These are phyloP conservation scores for Tanypteryx hageni DNA, from an alignment of 2,888 invertebrate species.

Conservation along the genomic window DNA sequence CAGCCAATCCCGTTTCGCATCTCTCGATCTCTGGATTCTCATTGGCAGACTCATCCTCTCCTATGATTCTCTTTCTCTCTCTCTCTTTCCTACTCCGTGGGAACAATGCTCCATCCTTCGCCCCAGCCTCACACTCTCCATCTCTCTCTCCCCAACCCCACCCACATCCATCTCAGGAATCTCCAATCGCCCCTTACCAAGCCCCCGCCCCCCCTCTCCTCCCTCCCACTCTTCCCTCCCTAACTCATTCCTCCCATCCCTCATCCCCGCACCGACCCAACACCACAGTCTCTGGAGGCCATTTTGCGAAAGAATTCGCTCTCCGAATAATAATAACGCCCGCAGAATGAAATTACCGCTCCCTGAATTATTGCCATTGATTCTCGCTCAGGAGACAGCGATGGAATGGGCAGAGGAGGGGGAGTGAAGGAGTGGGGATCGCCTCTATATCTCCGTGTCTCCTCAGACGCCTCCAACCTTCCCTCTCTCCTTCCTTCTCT, in stretches of 20 bases:
- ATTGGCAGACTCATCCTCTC: neutral
- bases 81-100: slow-evolving; percentile 65
- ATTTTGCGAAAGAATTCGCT: slow-evolving; percentile 35
- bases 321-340: slow-evolving; percentile 15
- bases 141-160: slow-evolving; percentile 66
- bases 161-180: neutral
- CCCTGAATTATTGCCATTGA: slow-evolving; percentile 32
- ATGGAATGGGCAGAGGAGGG: neutral
- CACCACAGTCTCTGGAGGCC: slow-evolving; percentile 1
- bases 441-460: no score
- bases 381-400: neutral
- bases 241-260: neutral
- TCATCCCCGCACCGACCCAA: neutral
- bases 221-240: neutral
- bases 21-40: neutral
- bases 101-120: neutral
- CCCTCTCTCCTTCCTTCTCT: no score
- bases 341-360: slow-evolving; percentile 21
- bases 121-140: slow-evolving; percentile 67
- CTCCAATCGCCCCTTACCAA: neutral
- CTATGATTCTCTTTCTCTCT: slow-evolving; percentile 65
- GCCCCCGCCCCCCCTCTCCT: neutral
- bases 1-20: slow-evolving; percentile 59
- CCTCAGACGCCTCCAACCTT: no score
- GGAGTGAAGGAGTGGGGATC: no score